A percentile compares a stretch with the other conserved stretches of the same genome.
These are phyloP conservation scores for Oreochromis aureus DNA, from an alignment of 2,113 vertebrate genomes.

Conservation along the genomic window DNA sequence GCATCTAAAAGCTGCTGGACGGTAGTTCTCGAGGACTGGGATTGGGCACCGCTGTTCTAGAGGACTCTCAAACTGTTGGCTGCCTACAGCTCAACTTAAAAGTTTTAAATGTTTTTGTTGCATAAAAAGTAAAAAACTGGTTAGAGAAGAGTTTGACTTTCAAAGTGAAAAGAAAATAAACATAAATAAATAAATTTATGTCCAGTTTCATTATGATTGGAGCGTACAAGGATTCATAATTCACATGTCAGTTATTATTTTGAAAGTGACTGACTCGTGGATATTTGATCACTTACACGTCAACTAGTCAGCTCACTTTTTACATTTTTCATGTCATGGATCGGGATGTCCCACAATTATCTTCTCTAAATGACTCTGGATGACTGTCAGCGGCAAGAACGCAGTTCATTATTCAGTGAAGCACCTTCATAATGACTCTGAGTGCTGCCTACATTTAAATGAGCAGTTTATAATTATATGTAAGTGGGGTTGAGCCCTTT, in stretches of 20 bases:
- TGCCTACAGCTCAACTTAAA: no score
- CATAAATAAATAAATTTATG: background rate
- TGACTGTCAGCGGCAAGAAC: background rate
- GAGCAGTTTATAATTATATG: background rate
- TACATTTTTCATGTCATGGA: background rate
- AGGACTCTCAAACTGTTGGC: background rate
- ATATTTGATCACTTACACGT: background rate
- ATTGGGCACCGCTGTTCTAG: no score
- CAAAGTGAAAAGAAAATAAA: background rate
- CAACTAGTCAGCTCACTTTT: background rate
- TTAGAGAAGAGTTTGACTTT: background rate
- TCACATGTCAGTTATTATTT: background rate
- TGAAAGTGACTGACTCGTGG: accelerated
- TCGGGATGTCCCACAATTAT: background rate
- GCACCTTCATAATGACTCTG: background rate
- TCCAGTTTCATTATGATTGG: background rate
- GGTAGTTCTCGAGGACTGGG: no score
- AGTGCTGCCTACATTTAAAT: background rate
- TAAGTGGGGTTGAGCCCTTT: background rate
- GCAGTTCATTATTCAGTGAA: background rate
- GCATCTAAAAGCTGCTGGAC: no score
- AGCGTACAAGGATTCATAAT: background rate
- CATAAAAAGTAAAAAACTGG: background rate
- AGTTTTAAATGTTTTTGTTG: no score
- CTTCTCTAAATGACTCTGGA: background rate